Evolutionary conservation across 2,888 invertebrate species (phyloP).

Genomic region (Idaea aversata): DNA sequence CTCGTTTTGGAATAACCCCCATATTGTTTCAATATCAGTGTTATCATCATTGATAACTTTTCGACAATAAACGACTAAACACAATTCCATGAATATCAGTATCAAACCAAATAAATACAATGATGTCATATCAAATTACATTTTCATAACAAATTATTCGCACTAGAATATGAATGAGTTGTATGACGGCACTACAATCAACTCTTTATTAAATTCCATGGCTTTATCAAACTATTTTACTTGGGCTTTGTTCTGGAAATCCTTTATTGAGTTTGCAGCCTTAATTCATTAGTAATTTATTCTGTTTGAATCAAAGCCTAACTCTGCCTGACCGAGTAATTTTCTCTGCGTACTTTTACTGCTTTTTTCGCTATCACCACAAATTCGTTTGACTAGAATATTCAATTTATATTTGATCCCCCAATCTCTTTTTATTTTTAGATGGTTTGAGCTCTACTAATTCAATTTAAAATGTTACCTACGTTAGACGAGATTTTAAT

Average conservation of each 20-base stretch:
- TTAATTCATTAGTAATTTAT: not conserved
- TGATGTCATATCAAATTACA: not conserved
- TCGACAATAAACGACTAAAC: not conserved
- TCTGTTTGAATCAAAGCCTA: not conserved
- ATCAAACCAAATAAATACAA: not conserved
- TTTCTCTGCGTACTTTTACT: not conserved
- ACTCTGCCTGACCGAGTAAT: not conserved
- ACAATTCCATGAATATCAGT: not conserved
- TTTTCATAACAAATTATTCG: constrained; percentile 1
- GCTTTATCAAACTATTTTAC: not conserved
- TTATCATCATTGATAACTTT: not conserved
- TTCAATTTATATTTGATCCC: not conserved
- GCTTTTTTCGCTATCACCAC: not conserved
- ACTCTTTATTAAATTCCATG: constrained; percentile 1
- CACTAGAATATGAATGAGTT: not conserved
- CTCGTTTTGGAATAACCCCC: too few relatives aligned
- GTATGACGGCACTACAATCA: not conserved
- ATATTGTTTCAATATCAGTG: not conserved
- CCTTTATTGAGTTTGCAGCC: not conserved
- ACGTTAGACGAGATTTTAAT: too few relatives aligned
- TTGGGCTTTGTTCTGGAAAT: not conserved
- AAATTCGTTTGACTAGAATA: not conserved
- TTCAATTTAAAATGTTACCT: not conserved
- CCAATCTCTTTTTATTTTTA: not conserved
- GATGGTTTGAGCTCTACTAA: not conserved